Evolutionary conservation across 1,140 invertebrate species (phyloP), one percentile per base, ranked within the genome.

Genomic region (Amphibalanus amphitrite): DNA sequence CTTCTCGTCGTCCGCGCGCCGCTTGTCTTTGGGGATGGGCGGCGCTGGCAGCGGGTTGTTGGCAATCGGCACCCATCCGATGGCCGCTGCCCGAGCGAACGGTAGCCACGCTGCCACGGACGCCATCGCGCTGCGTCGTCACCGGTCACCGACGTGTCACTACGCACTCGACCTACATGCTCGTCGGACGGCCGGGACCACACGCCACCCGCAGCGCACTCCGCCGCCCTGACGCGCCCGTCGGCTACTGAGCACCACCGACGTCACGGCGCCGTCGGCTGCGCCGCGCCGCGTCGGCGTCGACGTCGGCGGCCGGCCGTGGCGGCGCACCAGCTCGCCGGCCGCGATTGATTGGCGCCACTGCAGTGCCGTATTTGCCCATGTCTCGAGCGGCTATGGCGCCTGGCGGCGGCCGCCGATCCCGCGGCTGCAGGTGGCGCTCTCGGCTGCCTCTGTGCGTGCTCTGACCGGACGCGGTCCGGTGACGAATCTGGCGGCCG

Each of bases 81-180:
- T 98, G 84, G 97, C 97, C 81, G 96, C 95, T 80, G 97, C 97
- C 83, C 97, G 87, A 78, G 95, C 95, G 84, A 99, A 98, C 78
- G 96, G 97, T 83, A 98, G 86, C 97, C 97, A 99, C 81, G 96
- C 96, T 83, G 97, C 96, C 83, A 98, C 95, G 84, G 95, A 97
- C 83, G 95, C 95, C 96, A 98, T 98, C 75, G 84, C 86, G 73
- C 74, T 73, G 28, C 73, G 75, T 73, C 73, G 73, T 73, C 74
- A 74, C 72, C 72, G 72, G 71, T 67, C 72, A 71, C 71, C 72
- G 69, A 64, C 72, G 69, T 71, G 69, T 72, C 65, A 67, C 71
- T 67, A 71, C 68, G 70, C 71, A 71, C 65, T 69, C 69, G 68
- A 30, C 69, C 70, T 33, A 28, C 33, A 72, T 68, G 73, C 17